A percentile compares a stretch with the other conserved stretches of the same genome.
Evolutionary conservation across 92 coral and sea anemone species (phyloP).

Genomic region (Metridium senile): DNA sequence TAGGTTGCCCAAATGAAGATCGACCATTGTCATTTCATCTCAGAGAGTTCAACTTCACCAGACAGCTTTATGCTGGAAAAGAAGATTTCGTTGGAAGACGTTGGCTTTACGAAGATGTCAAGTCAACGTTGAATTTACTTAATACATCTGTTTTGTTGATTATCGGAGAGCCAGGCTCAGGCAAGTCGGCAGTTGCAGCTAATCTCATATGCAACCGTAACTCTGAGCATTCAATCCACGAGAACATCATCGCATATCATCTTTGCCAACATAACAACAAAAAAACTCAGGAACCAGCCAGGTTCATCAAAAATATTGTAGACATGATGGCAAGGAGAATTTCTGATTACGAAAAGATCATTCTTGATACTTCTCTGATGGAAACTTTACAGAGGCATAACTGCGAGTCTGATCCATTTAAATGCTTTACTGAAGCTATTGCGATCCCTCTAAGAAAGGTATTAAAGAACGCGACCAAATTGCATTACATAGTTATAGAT

Average conservation of each 20-base stretch:
- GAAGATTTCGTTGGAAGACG: slow-evolving; percentile 25
- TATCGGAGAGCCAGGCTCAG: slow-evolving; percentile 75
- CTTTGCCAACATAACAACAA: slow-evolving; percentile 61
- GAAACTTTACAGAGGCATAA: slow-evolving; percentile 26
- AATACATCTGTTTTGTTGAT: slow-evolving; percentile 28
- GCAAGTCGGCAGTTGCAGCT: slow-evolving; percentile 72
- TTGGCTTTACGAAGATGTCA: slow-evolving; percentile 34
- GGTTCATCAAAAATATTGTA: slow-evolving; percentile 73
- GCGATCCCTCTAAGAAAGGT: slow-evolving; percentile 43
- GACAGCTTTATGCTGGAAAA: slow-evolving; percentile 2
- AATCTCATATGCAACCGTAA: slow-evolving; percentile 71
- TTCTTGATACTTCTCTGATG: slow-evolving; percentile 35
- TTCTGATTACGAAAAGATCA: slow-evolving; percentile 51
- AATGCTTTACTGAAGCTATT: slow-evolving; percentile 60
- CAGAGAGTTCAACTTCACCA: slow-evolving; percentile 22
- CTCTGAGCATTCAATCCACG: slow-evolving; percentile 56
- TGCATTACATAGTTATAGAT: slow-evolving; percentile 60
- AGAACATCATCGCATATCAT: slow-evolving; percentile 67
- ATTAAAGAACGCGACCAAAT: not conserved
- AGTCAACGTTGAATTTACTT: not conserved
- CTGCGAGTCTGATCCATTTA: slow-evolving; percentile 55
- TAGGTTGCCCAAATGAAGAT: slow-evolving; percentile 39
- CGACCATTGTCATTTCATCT: slow-evolving; percentile 1
- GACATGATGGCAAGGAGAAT: slow-evolving; percentile 69
- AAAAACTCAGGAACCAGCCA: slow-evolving; percentile 62